These are phyloP conservation scores for Megatriorchis doriae DNA, from an alignment of 2,113 vertebrate genomes.

Conservation along the genomic window DNA sequence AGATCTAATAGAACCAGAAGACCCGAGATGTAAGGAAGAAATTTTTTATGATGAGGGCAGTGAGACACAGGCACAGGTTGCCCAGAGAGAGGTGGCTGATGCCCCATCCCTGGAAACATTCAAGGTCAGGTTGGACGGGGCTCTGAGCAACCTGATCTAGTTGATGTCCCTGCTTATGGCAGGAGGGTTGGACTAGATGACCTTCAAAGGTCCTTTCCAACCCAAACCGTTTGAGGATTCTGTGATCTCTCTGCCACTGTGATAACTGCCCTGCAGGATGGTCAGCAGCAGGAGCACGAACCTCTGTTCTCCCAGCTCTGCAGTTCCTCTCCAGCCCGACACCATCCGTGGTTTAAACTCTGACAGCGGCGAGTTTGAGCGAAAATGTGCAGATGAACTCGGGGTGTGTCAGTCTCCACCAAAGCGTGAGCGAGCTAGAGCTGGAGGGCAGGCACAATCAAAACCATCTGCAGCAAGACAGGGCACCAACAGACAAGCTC, in stretches of 20 bases:
- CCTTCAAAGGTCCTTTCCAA: not conserved
- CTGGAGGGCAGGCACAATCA: not conserved
- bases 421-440: not conserved
- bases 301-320: not conserved
- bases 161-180: not conserved
- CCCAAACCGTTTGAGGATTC: not conserved
- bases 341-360: not conserved
- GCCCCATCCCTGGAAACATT: not conserved
- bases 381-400: fast-evolving
- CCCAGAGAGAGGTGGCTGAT: not conserved
- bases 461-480: not conserved
- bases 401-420: not conserved
- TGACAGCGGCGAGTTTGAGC: fast-evolving
- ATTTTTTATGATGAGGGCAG: not conserved
- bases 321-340: not conserved
- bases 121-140: not conserved
- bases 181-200: not conserved
- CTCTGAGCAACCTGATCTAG: not conserved
- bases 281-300: not conserved
- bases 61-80: fast-evolving
- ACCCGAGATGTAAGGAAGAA: not conserved
- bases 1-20: too few species aligned
- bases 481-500: not conserved
- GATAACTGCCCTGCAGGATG: not conserved
- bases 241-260: not conserved